Conservation (phyloP, 30 jellyfish, hydroid and myxozoan species). For the Clytia hemisphaerica region DNA sequence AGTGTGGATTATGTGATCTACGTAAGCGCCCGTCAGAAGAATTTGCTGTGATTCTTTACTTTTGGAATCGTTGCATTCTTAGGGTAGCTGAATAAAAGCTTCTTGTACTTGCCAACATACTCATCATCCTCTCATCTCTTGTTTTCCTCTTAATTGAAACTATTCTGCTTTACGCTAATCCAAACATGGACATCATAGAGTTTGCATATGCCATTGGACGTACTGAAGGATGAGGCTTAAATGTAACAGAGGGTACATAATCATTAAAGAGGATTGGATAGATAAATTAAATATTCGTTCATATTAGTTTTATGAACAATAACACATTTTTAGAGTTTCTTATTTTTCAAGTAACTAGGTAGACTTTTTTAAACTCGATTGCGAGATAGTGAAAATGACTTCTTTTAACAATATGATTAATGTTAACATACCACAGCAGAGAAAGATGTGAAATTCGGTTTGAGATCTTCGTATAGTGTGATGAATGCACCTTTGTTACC, state of each 20-base stretch:
- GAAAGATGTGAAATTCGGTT: conserved; percentile 80
- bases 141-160: too few relatives aligned
- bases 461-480: conserved; percentile 54
- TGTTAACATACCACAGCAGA: conserved; percentile 79
- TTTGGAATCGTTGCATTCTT: too few relatives aligned
- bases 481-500: conserved; percentile 98
- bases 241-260: conserved; percentile 5
- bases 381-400: not conserved
- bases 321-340: not conserved
- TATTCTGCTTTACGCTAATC: conserved; percentile 55
- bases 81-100: too few relatives aligned
- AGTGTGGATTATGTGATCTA: too few relatives aligned
- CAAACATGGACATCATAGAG: conserved; percentile 90
- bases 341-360: not conserved
- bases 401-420: not conserved
- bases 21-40: too few relatives aligned
- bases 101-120: too few relatives aligned
- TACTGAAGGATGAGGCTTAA: conserved; percentile 96
- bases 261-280: too few relatives aligned
- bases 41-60: too few relatives aligned
- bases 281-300: not conserved
- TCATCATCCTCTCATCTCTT: too few relatives aligned
- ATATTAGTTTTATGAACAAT: not conserved
- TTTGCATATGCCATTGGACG: conserved; percentile 97
- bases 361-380: not conserved